phyloP scores from a whole-genome alignment of 2,113 vertebrate genomes.

The Tetrax tetrax region DNA sequence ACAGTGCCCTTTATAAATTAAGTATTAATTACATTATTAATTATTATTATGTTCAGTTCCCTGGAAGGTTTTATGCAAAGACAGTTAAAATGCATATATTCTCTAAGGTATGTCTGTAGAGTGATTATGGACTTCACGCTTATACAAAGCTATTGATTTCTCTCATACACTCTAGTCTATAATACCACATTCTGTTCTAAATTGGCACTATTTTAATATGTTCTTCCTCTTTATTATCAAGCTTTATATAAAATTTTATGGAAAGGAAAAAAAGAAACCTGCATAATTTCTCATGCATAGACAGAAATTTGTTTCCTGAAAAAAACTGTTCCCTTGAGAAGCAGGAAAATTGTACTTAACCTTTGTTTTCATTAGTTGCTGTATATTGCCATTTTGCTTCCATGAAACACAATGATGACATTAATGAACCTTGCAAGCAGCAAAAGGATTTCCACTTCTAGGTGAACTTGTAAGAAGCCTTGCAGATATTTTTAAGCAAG shows the following conservation, averaged over 20 bases:
- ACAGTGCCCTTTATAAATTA: constrained; percentile 63
- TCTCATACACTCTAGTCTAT: constrained; percentile 9
- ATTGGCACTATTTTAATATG: neutral
- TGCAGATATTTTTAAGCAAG: neutral
- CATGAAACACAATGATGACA: neutral
- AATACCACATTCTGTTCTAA: neutral
- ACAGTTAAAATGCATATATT: constrained; percentile 51
- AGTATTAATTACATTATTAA: constrained; percentile 69
- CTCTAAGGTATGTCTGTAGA: constrained; percentile 39
- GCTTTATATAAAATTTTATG: neutral
- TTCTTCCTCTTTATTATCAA: neutral
- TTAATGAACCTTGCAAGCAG: neutral
- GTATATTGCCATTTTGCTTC: neutral
- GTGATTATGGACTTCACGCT: constrained; percentile 42
- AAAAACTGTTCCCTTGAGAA: neutral
- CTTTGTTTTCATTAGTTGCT: constrained; percentile 16
- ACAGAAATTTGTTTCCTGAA: neutral
- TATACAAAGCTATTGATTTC: constrained; percentile 68
- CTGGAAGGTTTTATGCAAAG: constrained; percentile 38
- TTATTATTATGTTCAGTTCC: constrained; percentile 55
- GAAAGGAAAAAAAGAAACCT: neutral
- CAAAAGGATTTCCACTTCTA: neutral
- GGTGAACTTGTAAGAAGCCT: neutral
- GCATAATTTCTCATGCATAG: neutral
- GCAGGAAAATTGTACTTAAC: neutral